Percentiles rank a stretch among this genome's conserved stretches.
Evolutionary conservation across 2,113 vertebrate genomes (phyloP).

Genomic region (Psophia crepitans): DNA sequence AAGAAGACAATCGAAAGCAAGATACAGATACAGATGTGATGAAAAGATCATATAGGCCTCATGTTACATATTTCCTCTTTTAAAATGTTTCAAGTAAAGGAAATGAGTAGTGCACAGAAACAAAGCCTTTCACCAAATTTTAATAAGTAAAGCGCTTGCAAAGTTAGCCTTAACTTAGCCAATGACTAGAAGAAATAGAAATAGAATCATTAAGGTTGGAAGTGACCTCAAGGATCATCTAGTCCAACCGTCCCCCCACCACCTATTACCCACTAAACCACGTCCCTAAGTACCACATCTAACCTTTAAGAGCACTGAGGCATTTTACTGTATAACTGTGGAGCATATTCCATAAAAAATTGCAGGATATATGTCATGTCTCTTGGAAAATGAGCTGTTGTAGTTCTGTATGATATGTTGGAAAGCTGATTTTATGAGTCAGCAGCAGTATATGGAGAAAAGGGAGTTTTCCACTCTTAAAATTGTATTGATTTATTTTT

Average conservation of each 20-base stretch:
- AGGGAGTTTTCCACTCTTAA: neutral
- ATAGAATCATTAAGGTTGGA: no score
- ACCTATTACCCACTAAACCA: no score
- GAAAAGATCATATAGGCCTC: neutral
- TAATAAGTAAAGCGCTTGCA: neutral
- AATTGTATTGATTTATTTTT: neutral
- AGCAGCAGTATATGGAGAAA: neutral
- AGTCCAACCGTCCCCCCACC: no score
- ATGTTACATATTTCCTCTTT: neutral
- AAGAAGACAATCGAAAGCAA: neutral
- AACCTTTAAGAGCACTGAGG: neutral
- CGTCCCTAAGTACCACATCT: no score
- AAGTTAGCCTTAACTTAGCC: neutral
- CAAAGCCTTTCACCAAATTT: neutral
- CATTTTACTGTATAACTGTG: neutral
- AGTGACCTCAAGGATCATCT: no score
- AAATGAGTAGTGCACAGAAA: neutral
- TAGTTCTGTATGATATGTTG: neutral
- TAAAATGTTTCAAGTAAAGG: neutral
- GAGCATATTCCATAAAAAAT: neutral
- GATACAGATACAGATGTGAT: neutral
- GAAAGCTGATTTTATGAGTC: neutral
- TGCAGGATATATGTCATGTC: neutral
- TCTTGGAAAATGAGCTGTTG: neutral
- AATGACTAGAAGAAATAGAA: neutral